Base-by-base conservation (phyloP, 2,113 vertebrate species). In the Sula dactylatra region DNA sequence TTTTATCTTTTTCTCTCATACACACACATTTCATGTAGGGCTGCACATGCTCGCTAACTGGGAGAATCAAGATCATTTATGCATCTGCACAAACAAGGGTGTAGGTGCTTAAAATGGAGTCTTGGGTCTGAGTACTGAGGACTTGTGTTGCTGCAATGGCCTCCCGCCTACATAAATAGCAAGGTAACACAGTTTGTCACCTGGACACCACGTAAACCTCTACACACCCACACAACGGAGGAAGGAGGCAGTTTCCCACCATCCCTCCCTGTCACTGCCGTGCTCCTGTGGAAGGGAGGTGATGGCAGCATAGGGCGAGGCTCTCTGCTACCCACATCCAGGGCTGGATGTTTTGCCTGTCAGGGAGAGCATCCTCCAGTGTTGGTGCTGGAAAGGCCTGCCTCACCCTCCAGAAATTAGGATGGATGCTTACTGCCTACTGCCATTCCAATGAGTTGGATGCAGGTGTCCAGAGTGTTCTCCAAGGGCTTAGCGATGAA, bases 31-130 rank as follows among this genome's bases (percentile, higher is more conserved):
- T 49, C 44, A 47, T 6, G 8, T 31, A 11, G 27, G 16, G 42
- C 38, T 61, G 21, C 4, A 6, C 1, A 0, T 8, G 17, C 44
- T 94, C 0, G 4, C 36, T 36, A 6, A 10, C 56, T 36, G 25
- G 16, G 38, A 76, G 31, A 86, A 65, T 34, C 25, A 27, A 44
- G 34, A 16, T 31, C 18, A 8, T 10, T 24, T 71, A 42, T 4
- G 20, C 19, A 56, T 16, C 25, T 16, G 64, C 56, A 45, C 71
- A 76, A 40, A 36, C 36, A 56, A 36, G 31, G 32, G 22, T 10
- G 44, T 17, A 19, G 45, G 11, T 27, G 38, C 38, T 52, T 42
- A 22, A 50, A 59, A 52, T 7, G 11, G 44, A 38, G 13, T 17
- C 36, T 11, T 49, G 29, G 32, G 8, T 34, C 32, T 20, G 22